Evolutionary conservation across 2,113 vertebrate species (phyloP).

Genomic region (Macheiramphus alcinus): DNA sequence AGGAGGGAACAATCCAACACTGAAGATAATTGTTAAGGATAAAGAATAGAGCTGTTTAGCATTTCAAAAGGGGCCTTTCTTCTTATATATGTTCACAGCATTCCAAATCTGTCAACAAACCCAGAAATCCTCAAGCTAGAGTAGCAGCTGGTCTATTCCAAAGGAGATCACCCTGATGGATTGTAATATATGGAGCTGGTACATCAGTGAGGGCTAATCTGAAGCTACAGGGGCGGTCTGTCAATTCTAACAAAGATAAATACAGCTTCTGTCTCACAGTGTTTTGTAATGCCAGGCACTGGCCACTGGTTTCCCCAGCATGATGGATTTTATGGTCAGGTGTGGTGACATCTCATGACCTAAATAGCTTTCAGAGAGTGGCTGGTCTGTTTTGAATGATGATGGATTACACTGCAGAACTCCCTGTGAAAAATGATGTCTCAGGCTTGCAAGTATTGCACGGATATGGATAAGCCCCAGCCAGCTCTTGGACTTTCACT

Average conservation of each 20-base stretch:
- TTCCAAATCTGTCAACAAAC: not conserved
- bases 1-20: not conserved
- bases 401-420: conserved; percentile 59
- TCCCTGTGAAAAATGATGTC: conserved; percentile 52
- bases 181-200: conserved; percentile 21
- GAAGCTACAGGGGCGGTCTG: conserved; percentile 38
- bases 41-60: conserved; percentile 24
- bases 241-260: conserved; percentile 73
- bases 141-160: conserved; percentile 22
- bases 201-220: conserved; percentile 28
- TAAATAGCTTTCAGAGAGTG: conserved; percentile 48
- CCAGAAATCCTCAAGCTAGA: not conserved
- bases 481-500: conserved; percentile 9
- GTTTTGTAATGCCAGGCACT: conserved; percentile 37
- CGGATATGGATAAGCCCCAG: not conserved
- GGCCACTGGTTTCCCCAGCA: conserved; percentile 46
- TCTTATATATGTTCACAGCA: not conserved
- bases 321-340: conserved; percentile 74
- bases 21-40: conserved; percentile 7
- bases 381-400: conserved; percentile 64
- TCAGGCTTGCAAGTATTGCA: conserved; percentile 40
- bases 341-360: conserved; percentile 65
- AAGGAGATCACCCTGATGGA: conserved; percentile 35
- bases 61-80: conserved; percentile 43
- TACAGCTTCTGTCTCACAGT: conserved; percentile 17